A percentile compares a stretch with the other conserved stretches of the same genome.
phyloP scores from a whole-genome alignment of 2,888 invertebrate genomes.

The Hesperia comma region DNA sequence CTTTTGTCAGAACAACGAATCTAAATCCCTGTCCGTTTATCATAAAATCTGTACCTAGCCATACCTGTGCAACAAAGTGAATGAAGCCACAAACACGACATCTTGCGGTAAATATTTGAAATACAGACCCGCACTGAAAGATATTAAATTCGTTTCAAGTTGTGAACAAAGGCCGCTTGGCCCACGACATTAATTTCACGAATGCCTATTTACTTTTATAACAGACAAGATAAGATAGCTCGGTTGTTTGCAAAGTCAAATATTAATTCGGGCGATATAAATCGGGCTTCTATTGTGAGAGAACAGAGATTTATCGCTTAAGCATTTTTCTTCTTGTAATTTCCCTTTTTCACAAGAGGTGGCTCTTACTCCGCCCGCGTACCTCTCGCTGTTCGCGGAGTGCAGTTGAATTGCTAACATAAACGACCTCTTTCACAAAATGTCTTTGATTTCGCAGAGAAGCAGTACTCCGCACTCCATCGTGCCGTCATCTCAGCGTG shows the following conservation, averaged over 20 bases:
- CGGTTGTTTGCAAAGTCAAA: conserved; percentile 22
- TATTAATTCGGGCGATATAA: conserved; percentile 22
- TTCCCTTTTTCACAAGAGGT: conserved; percentile 5
- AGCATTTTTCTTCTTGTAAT: conserved; percentile 5
- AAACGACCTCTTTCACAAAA: conserved; percentile 20
- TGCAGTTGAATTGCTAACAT: conserved; percentile 21
- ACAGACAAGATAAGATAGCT: conserved; percentile 12
- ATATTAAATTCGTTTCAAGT: conserved; percentile 35
- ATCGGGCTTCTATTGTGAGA: conserved; percentile 2
- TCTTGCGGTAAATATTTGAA: conserved; percentile 30
- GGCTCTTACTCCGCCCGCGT: neutral
- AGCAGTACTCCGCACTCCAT: conserved; percentile 11
- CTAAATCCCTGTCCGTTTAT: neutral
- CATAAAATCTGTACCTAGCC: neutral
- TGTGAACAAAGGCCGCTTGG: conserved; percentile 10
- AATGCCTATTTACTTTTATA: conserved; percentile 25
- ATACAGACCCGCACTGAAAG: conserved; percentile 31
- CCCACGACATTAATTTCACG: conserved; percentile 21
- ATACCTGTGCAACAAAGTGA: conserved; percentile 3
- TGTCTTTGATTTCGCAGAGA: conserved; percentile 20
- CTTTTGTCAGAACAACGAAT: neutral
- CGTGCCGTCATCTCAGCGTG: neutral
- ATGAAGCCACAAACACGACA: conserved; percentile 15
- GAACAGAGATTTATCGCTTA: conserved; percentile 10
- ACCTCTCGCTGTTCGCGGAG: conserved; percentile 8